Base-by-base conservation (phyloP, 2,113 vertebrate species). In the Stegastes partitus region DNA sequence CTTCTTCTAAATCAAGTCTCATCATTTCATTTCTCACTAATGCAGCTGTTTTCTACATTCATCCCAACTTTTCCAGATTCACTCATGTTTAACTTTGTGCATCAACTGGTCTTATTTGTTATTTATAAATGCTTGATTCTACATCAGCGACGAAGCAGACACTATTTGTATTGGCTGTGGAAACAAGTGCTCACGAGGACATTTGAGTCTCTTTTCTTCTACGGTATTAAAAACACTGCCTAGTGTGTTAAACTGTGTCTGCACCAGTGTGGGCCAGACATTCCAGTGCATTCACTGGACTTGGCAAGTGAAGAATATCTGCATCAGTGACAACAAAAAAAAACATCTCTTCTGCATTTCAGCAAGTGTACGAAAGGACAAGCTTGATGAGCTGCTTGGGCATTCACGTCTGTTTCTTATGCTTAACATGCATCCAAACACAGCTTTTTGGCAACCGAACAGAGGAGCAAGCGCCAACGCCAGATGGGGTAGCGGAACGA, bases 401-500 rank as follows among this genome's bases (percentile, higher is more conserved):
- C 74, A 55, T 55, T 70, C 79, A 21, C 71, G 79, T 86, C 88
- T 87, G 90, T 79, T 81, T 83, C 81, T 75, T 73, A 70, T 74
- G 77, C 79, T 86, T 79, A 86, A 87, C 81, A 83, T 74, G 81
- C 82, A 77, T 85, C 79, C 85, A 70, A 89, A 89, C 83, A 83
- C 76, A 59, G 83, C 53, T 71, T 86, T 70, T 55, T 89, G 91
- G 87, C 85, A 87, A 2, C 34, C 21, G 37, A 79, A 77, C 78
- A 81, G 77, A 82, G 58, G 56, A 76, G 63, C 67, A 9, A 78
- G 83, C 62, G 85, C 85, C 87, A 81, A 11, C 77, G 18, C 50
- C 87, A 89, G 87, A 92, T 91, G 91, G 86, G 81, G 26, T 74
- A 62, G 84, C 66, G 74, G 79, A 91, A 88, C 84, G 10, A 92